phyloP scores from a whole-genome alignment of 2,797 vertebrate genomes.

The Tenualosa thibaudeaui region DNA sequence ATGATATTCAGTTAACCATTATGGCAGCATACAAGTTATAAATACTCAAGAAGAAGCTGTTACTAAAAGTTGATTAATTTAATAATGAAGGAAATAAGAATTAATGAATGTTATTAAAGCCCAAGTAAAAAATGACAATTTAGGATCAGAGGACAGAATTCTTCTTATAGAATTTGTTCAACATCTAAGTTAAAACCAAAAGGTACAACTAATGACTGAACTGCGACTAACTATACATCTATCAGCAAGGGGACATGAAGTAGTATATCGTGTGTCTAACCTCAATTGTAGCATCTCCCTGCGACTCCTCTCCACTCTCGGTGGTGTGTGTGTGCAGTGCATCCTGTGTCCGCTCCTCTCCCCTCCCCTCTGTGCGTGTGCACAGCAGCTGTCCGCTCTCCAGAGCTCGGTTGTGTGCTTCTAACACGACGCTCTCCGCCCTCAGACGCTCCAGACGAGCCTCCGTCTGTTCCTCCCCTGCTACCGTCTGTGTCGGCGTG shows the following conservation, averaged over 20 bases:
- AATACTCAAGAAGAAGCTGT: too few species aligned
- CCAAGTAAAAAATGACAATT: neutral
- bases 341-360: neutral
- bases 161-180: neutral
- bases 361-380: constrained; percentile 38
- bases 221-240: neutral
- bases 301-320: neutral
- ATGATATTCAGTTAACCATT: too few species aligned
- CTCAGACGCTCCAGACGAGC: constrained; percentile 74
- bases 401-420: constrained; percentile 56
- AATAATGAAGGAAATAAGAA: too few species aligned
- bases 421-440: constrained; percentile 67
- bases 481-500: constrained; percentile 54
- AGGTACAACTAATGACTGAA: neutral
- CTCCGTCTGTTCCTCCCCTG: constrained; percentile 66
- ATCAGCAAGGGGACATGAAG: neutral
- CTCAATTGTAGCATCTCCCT: neutral
- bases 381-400: constrained; percentile 45
- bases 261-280: neutral
- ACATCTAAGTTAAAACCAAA: too few species aligned
- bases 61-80: too few species aligned
- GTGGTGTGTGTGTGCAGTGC: neutral
- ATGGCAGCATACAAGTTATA: too few species aligned
- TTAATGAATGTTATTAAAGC: too few species aligned
- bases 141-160: neutral